Base-by-base conservation (phyloP, 2,888 invertebrate genomes). In the Pinctada fucata region DNA sequence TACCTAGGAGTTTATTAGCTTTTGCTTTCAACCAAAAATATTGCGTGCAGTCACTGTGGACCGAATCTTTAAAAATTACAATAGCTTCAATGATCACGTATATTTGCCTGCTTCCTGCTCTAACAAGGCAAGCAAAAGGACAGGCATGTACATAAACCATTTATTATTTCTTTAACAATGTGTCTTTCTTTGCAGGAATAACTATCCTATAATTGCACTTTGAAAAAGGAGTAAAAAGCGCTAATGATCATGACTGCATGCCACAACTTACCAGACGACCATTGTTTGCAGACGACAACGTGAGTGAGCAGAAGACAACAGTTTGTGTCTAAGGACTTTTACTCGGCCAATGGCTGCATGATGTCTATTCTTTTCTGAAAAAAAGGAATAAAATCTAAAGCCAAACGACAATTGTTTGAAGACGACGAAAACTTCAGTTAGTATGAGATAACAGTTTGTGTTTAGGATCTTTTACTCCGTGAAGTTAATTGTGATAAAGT, bases 1-100 rank as follows among this genome's bases (percentile, higher is more conserved):
- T 58, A 58, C 13, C 6, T 58, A 13, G 58, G 13, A 58, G 8
- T 58, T 6, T 58, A 58, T 58, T 58, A 58, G 8, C 58, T 13
- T 58, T 58, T 58, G 58, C 58, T 58, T 58, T 58, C 58, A 58
- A 13, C 58, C 58, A 58, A 58, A 58, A 58, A 58, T 58, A 58
- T 58, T 13, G 58, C 58, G 58, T 58, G 58, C 58, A 10, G 58
- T 58, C 6, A 10, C 8, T 58, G 13, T 58, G 6, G 58, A 58
- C 58, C 13, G 8, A 58, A 58, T 10, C 58, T 58, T 58, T 58
- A 58, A 58, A 58, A 58, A 31, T 31, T 58, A 58, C 58, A 58
- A 58, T 10, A 58, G 58, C 58, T 58, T 58, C 58, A 58, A 58
- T 58, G 58, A 10, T 6, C 58, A 58, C 13, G 6, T 6, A 6